A percentile compares a stretch with the other conserved stretches of the same genome.
Conservation (phyloP, 2,797 vertebrate genomes). For the Sebastes vulpes region DNA sequence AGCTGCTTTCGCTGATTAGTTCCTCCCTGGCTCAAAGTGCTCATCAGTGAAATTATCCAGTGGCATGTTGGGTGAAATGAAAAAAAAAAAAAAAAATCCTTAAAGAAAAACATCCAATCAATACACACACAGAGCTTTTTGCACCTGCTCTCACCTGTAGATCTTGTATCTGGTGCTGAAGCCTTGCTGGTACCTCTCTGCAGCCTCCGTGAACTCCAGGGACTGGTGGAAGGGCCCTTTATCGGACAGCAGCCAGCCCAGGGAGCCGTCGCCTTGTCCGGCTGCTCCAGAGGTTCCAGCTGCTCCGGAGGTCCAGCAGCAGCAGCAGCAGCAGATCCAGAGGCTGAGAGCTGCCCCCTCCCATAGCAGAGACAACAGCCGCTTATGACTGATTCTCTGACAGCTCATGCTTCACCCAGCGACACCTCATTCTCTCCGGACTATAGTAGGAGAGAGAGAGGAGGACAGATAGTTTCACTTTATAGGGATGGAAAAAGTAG, state of each 20-base stretch:
- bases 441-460: conserved; percentile 37
- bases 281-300: conserved; percentile 26
- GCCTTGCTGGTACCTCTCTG: conserved; percentile 95
- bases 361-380: conserved; percentile 94
- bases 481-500: conserved; percentile 19
- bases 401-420: conserved; percentile 95
- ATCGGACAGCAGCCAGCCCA: conserved; percentile 96
- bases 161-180: conserved; percentile 98
- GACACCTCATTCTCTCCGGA: conserved; percentile 92
- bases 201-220: conserved; percentile 96
- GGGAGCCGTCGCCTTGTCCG: conserved; percentile 83
- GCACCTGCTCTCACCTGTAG: conserved; percentile 90
- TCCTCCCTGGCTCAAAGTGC: conserved; percentile 44
- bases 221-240: conserved; percentile 97
- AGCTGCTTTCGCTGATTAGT: conserved; percentile 63
- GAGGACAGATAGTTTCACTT: conserved; percentile 28
- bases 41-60: conserved; percentile 51
- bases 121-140: not conserved
- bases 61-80: conserved; percentile 16
- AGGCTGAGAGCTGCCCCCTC: conserved; percentile 92
- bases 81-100: not conserved
- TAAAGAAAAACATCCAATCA: not conserved
- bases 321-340: conserved; percentile 77
- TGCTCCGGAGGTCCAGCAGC: conserved; percentile 59
- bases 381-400: conserved; percentile 93